A percentile compares a stretch with the other conserved stretches of the same genome.
These are phyloP conservation scores for Plecturocebus donacophilus DNA, from an alignment of 2,113 vertebrate genomes.

Conservation along the genomic window DNA sequence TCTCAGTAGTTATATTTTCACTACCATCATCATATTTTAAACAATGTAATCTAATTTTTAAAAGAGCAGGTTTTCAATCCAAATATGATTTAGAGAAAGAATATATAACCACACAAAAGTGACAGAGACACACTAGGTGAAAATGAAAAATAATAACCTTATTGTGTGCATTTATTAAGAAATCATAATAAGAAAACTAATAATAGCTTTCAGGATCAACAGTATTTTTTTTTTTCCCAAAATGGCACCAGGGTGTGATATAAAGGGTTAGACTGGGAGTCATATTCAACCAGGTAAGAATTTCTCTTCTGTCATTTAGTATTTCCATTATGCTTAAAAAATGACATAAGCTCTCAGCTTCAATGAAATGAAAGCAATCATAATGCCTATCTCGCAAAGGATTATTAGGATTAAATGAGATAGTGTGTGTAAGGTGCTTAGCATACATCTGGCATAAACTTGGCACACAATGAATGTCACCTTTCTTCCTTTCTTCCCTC, in stretches of 20 bases:
- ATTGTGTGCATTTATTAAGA: neutral
- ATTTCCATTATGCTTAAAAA: slow-evolving; percentile 29
- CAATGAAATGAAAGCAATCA: slow-evolving; percentile 20
- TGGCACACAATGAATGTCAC: neutral
- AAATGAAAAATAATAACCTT: neutral
- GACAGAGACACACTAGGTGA: neutral
- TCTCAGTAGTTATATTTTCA: neutral
- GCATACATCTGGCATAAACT: neutral
- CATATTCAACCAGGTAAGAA: neutral
- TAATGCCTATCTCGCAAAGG: neutral
- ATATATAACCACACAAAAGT: neutral
- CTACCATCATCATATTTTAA: neutral
- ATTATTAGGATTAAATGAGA: slow-evolving; percentile 10
- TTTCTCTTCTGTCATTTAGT: neutral
- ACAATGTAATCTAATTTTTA: neutral
- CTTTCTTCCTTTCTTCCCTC: neutral
- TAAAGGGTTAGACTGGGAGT: neutral
- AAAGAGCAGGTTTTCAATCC: neutral
- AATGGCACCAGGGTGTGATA: neutral
- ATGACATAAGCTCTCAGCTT: neutral
- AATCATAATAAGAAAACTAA: neutral
- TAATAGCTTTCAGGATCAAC: neutral
- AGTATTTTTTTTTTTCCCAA: neutral
- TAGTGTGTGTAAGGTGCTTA: neutral
- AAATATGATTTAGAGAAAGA: neutral